Evolutionary conservation across 2,888 invertebrate species (phyloP).

Genomic region (Tenthredo livida): DNA sequence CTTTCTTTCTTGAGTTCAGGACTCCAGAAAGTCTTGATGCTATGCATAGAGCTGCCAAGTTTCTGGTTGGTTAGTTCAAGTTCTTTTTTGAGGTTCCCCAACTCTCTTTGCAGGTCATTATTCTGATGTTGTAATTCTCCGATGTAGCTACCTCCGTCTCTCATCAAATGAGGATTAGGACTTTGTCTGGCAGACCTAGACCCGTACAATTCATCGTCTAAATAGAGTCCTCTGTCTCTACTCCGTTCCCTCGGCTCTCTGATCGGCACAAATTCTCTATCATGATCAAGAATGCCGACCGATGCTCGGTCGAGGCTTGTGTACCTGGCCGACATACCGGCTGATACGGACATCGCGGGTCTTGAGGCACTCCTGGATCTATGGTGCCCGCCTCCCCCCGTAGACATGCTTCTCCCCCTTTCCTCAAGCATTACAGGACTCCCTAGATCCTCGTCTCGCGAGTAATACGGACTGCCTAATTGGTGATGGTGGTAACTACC

Average conservation of each 20-base stretch:
- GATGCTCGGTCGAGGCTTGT: constrained; percentile 86
- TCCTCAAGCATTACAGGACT: constrained; percentile 93
- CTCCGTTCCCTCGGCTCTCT: constrained; percentile 87
- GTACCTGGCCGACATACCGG: constrained; percentile 80
- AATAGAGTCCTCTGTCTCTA: constrained; percentile 83
- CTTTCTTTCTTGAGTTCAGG: constrained; percentile 99
- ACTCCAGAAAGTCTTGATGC: constrained; percentile 99
- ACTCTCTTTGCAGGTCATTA: constrained; percentile 95
- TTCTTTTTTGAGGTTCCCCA: constrained; percentile 94
- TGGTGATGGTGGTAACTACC: constrained; percentile 74
- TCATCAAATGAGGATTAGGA: constrained; percentile 84
- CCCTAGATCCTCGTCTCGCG: constrained; percentile 88
- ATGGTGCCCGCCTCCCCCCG: constrained; percentile 84
- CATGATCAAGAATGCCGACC: constrained; percentile 86
- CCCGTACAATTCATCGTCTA: constrained; percentile 86
- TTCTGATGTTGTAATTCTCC: constrained; percentile 96
- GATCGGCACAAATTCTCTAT: constrained; percentile 93
- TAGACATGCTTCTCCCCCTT: constrained; percentile 81
- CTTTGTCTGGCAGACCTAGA: constrained; percentile 85
- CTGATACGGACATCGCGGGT: constrained; percentile 80
- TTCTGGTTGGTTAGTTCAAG: constrained; percentile 98
- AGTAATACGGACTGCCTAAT: constrained; percentile 79
- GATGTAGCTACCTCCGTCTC: constrained; percentile 85
- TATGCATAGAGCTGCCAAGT: constrained; percentile 99
- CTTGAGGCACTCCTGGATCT: constrained; percentile 91